Base-by-base conservation (phyloP, 2,113 vertebrate species). In the Tragulus kanchil region DNA sequence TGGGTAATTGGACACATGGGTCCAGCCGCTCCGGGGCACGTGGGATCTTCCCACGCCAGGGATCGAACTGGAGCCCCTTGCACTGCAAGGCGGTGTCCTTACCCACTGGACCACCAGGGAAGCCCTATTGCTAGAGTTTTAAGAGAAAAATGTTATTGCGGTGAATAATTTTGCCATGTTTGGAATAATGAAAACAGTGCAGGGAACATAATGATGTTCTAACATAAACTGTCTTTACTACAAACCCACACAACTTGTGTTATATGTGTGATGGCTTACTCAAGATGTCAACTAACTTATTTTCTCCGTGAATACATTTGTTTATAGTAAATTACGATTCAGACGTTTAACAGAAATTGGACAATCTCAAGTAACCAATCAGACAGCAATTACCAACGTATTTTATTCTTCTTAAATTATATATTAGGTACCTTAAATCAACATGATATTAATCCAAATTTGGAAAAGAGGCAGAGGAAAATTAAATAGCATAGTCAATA, bases 201-300 rank as follows among this genome's bases (percentile, higher is more conserved):
- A 62, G 28, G 93, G 42, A 89, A 61, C 12, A 88, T 81, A 93
- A 61, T 91, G 45, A 90, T 86, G 12, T 92, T 86, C 65, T 83
- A 77, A 96, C 48, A 56, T 81, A 26, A 93, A 62, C 77, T 97
- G 31, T 89, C 61, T 64, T 71, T 58, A 73, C 7, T 36, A 90
- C 64, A 92, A 83, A 59, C 2, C 21, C 28, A 69, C 14, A 64
- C 25, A 48, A 12, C 25, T 77, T 25, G 71, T 58, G 64, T 62
- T 77, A 54, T 0, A 52, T 16, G 59, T 56, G 10, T n/a, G 7
- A 17, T 5, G 64, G 14, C 2, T 62, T 48, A 84, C 65, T 6
- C 48, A 82, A 77, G 10, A 26, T n/a, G 19, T 15, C 67, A 11
- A 26, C 13, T 15, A 56, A 64, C 10, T 15, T 81, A 36, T 10